Base-by-base conservation (phyloP, 2,113 vertebrate species). In the Cyrtonyx montezumae region DNA sequence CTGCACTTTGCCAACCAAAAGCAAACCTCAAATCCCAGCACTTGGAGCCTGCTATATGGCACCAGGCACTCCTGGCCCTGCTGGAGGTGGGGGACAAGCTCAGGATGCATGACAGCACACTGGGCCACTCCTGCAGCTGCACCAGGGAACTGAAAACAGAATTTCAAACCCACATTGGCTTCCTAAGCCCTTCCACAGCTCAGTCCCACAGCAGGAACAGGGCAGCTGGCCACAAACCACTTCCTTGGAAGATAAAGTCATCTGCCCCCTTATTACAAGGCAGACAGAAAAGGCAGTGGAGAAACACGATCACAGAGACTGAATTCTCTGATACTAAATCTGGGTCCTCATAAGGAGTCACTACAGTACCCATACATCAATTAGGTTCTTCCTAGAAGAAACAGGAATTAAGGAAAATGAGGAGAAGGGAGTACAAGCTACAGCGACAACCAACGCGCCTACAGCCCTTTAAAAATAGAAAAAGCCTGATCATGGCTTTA, bases 131-230 rank as follows among this genome's bases (percentile, higher is more conserved):
- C 77, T 73, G 80, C 1, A 5, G 80, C 55, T 36, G 34, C 71
- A 37, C 9, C 48, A 66, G 34, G 49, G 56, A 75, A 55, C 25
- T 2, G 1, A 78, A 56, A 16, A 0, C 21, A 43, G 32, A 5
- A 1, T 34, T 49, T 36, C 37, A 32, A 89, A 34, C 10, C 79
- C 62, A 18, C 37, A 4, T 0, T 4, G 6, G 76, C 70, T 37
- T 11, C 74, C 1, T 0, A 34, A 67, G 49, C 12, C 26, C 80
- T 17, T 17, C 25, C 43, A 9, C 22, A 21, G 65, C 49, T 70
- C 80, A 30, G 82, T 17, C 1, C 5, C 56, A 22, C 0, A 1
- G 55, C 4, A 2, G 82, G 51, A 61, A 62, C 0, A 0, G 0
- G 68, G 84, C 65, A 78, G 70, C 62, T 28, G 81, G 21, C 67